Conservation (phyloP, 1,140 invertebrate genomes). For the Macrotrachela quadricornifera region DNA sequence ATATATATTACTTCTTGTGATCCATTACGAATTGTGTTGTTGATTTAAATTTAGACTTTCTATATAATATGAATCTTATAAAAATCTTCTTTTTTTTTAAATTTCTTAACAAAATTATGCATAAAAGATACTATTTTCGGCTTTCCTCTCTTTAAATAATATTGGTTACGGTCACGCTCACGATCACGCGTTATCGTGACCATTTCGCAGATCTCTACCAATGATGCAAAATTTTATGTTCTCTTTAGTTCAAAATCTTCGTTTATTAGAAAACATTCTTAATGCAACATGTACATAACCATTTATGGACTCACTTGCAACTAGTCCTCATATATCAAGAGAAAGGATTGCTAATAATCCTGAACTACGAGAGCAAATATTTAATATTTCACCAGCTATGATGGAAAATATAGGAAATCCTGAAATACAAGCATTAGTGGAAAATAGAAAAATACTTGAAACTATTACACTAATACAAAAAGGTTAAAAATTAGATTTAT, state of each 20-base stretch:
- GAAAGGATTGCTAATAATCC: conserved; percentile 60
- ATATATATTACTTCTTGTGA: too few species aligned
- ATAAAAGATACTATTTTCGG: too few species aligned
- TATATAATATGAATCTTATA: too few species aligned
- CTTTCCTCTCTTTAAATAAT: too few species aligned
- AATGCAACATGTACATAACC: conserved; percentile 6
- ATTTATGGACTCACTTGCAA: conserved; percentile 7
- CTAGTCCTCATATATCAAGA: conserved; percentile 4
- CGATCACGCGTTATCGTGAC: too few species aligned
- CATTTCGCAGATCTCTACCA: too few species aligned
- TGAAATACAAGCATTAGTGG: conserved; percentile 63
- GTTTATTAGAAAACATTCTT: conserved; percentile 1
- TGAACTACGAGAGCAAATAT: conserved; percentile 58
- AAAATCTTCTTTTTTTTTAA: too few species aligned
- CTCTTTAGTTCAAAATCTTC: conserved; percentile 1
- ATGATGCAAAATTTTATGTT: not conserved
- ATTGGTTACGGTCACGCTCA: too few species aligned
- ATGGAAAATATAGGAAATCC: conserved; percentile 69
- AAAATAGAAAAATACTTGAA: conserved; percentile 73
- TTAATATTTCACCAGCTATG: conserved; percentile 63
- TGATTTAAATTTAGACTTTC: too few species aligned
- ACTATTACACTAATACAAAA: conserved; percentile 88
- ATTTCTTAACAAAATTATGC: too few species aligned
- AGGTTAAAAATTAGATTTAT: conserved; percentile 29
- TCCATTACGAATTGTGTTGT: too few species aligned